Base-by-base conservation (phyloP, 2,888 invertebrate species). In the Coelopa pilipes region DNA sequence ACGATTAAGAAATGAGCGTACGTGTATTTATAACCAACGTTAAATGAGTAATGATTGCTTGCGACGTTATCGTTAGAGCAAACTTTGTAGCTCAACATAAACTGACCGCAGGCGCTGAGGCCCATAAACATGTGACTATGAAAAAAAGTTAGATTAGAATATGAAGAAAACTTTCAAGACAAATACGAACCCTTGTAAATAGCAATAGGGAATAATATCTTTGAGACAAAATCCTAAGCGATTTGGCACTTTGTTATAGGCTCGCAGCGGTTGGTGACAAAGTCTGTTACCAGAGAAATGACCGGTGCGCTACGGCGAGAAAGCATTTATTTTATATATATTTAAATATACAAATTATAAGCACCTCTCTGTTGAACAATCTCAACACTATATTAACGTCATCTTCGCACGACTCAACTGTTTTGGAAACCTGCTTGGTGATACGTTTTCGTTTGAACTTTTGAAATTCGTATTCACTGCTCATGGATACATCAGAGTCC, bases 71-170 rank as follows among this genome's bases (percentile, higher is more conserved):
- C 89, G 76, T 89, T 89, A 82, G 91, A 91, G 1, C 94, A 83
- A 47, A 87, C 84, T 73, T 87, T 96, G 87, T 96, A 97, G 77
- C 97, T 97, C 80, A 98, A 89, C 78, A 98, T 91, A 89, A 93
- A 97, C 88, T 96, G 94, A 15, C 97, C 97, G 87, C 97, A 97
- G 81, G 95, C 93, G n/a, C 96, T 96, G 84, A 97, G 93, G 10
- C 98, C 98, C 93, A 98, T 95, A 85, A 96, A 95, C 78, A 97
- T 92, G 87, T 97, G 96, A 79, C 96, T 96, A 69, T 77, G 81
- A 76, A 79, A 74, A 73, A 59, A 59, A 62, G 5, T 17, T 53
- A 53, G 13, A 53, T 53, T 53, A 53, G 34, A 53, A 1, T 47
- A 63, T 13, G 67, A 12, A 13, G n/a, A 24, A 12, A 24, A 59